Conservation (phyloP, 2,113 vertebrate genomes). For the Eleginops maclovinus region DNA sequence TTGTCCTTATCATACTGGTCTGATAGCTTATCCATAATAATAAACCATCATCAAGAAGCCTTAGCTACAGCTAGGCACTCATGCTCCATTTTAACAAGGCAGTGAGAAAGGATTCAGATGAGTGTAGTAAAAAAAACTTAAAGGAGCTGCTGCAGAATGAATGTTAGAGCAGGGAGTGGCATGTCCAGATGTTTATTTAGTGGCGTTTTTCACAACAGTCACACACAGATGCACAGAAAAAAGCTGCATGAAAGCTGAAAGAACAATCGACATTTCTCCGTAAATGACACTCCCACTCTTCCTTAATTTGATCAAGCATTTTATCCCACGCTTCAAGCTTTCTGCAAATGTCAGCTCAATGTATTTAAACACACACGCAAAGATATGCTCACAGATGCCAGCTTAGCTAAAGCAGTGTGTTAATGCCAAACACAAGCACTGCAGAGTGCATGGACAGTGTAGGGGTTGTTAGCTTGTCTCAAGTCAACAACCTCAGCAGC, state of each 20-base stretch:
- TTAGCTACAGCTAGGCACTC: background rate
- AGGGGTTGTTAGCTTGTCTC: background rate
- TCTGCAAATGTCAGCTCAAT: conserved; percentile 4
- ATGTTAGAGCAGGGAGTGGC: conserved; percentile 26
- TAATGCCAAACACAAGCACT: conserved; percentile 34
- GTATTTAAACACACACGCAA: conserved; percentile 3
- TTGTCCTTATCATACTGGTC: too few relatives aligned
- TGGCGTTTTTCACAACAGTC: conserved; percentile 11
- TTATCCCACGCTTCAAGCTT: background rate
- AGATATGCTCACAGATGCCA: background rate
- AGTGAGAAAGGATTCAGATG: conserved; percentile 6
- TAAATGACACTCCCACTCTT: conserved; percentile 15
- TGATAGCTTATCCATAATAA: too few relatives aligned
- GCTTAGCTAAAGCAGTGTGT: conserved; percentile 12
- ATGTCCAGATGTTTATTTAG: conserved; percentile 39
- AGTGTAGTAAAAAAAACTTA: background rate
- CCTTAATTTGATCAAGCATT: background rate
- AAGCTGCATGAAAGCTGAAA: conserved; percentile 16
- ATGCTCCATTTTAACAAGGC: background rate
- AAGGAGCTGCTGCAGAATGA: background rate
- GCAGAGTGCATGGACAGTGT: background rate
- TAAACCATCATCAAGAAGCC: too few relatives aligned
- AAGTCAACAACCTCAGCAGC: conserved; percentile 7
- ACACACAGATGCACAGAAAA: conserved; percentile 16
- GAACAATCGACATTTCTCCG: conserved; percentile 36